Evolutionary conservation across 2,797 vertebrate species (phyloP).

Genomic region (Galaxias olidus): DNA sequence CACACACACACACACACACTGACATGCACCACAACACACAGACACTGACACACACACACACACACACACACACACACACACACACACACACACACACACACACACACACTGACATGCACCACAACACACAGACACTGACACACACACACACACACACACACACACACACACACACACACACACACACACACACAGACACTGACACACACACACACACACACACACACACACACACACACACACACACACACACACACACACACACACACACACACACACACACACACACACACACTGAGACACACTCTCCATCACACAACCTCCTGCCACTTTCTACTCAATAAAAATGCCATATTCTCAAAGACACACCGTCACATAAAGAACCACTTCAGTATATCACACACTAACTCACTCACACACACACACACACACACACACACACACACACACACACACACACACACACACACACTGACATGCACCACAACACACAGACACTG

Average conservation of each 20-base stretch:
- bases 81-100: conserved; percentile 10
- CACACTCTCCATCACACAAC: too few species aligned
- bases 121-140: conserved; percentile 31
- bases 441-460: not conserved
- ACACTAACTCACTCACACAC: not conserved
- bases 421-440: too few species aligned
- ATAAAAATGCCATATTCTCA: too few species aligned
- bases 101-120: conserved; percentile 21
- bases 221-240: not conserved
- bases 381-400: too few species aligned
- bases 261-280: conserved; percentile 14
- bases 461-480: conserved; percentile 6
- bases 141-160: conserved; percentile 8
- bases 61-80: conserved; percentile 17
- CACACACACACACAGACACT: conserved; percentile 19
- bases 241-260: not conserved
- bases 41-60: not conserved
- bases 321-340: too few species aligned
- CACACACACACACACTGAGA: not conserved
- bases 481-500: conserved; percentile 38
- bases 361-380: not conserved
- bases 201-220: conserved; percentile 39
- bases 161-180: not conserved
- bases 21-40: conserved; percentile 43
- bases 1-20: not conserved